Conservation (phyloP, 2,888 invertebrate species). For the Coenonympha glycerion region DNA sequence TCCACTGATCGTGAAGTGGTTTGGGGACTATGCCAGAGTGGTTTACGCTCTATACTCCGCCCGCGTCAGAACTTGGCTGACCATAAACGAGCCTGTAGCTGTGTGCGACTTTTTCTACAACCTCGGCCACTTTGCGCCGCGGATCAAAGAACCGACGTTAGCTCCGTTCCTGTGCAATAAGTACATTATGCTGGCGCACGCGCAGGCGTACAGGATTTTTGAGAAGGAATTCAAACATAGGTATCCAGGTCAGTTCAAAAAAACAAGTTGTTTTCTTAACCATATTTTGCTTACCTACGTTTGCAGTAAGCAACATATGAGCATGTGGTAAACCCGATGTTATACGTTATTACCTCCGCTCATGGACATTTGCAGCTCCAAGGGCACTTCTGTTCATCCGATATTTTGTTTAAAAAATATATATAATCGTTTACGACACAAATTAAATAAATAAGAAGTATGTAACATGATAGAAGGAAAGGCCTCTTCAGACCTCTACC, state of each 20-base stretch:
- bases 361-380: too few relatives aligned
- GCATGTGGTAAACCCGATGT: too few relatives aligned
- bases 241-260: constrained; percentile 62
- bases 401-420: too few relatives aligned
- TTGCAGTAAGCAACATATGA: too few relatives aligned
- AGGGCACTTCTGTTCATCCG: too few relatives aligned
- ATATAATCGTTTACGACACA: too few relatives aligned
- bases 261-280: too few relatives aligned
- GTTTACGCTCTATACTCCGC: constrained; percentile 73
- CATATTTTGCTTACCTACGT: too few relatives aligned
- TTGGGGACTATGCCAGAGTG: constrained; percentile 25
- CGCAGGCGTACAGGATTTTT: constrained; percentile 72
- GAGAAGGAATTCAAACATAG: constrained; percentile 63
- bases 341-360: too few relatives aligned
- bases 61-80: constrained; percentile 76
- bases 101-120: constrained; percentile 52
- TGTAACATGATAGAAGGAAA: too few relatives aligned
- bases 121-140: constrained; percentile 42
- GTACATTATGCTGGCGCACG: constrained; percentile 76
- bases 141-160: constrained; percentile 44
- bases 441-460: too few relatives aligned
- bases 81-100: constrained; percentile 74
- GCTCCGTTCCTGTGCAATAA: constrained; percentile 75
- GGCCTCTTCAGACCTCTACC: too few relatives aligned
- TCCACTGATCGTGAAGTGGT: constrained; percentile 58